Base-by-base conservation (phyloP, 2,113 vertebrate species). In the Pyrgilauda ruficollis region DNA sequence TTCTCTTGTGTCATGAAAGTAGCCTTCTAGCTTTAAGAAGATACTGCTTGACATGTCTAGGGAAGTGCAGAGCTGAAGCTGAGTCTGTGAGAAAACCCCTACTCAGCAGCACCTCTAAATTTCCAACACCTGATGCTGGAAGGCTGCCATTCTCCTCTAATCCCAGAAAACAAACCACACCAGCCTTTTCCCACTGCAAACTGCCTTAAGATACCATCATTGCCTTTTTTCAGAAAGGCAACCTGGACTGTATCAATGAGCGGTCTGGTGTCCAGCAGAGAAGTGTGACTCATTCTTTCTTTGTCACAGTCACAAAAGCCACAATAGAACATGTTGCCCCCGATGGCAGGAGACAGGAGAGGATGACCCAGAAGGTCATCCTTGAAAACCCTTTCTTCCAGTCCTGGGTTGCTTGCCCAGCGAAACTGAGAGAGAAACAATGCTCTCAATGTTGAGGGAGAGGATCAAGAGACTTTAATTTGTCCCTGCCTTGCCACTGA, bases 261-360 rank as follows among this genome's bases (percentile, higher is more conserved):
- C 14, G 19, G 70, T 23, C 70, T 67, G 70, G 84, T 88, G 67
- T 85, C 91, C 84, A 91, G 81, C 89, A 95, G 77, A 68, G 87
- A 93, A 82, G 67, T 73, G 66, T 95, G 91, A 95, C 63, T 97
- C 89, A 93, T 89, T 93, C 80, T 84, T 88, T 81, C 92, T 95
- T 94, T 93, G 91, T 90, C 80, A 70, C 39, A 56, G 64, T 50
- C 68, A 94, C 64, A 96, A 97, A 96, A 93, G 86, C 91, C 56
- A 55, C 1, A 19, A 84, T 2, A 70, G 76, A 69, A 83, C 76
- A 66, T 33, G 43, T 53, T 94, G 76, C 84, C 72, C 55, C 68
- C 88, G 83, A 90, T 55, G 47, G 89, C 83, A 91, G 68, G 67
- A 85, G 67, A 95, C 76, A 88, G 88, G 63, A 92, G 64, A 80